Conservation (phyloP, 2,797 vertebrate species). For the Benthosema pterotum region DNA sequence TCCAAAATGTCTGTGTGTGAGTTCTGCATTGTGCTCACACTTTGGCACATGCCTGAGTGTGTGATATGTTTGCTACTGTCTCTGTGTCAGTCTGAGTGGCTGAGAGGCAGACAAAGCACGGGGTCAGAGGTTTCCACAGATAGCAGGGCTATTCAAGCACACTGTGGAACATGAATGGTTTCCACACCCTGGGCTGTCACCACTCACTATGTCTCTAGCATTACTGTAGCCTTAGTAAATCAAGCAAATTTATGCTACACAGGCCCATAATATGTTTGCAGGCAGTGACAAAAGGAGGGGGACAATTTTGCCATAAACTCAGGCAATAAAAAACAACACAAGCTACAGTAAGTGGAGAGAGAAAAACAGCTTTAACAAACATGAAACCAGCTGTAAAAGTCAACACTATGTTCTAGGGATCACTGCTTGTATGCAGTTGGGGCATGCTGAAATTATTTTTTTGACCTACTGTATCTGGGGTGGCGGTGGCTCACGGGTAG, state of each 20-base stretch:
- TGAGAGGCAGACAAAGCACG: not conserved
- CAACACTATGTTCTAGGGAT: not conserved
- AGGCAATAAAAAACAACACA: not conserved
- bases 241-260: too few species aligned
- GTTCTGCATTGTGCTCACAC: too few species aligned
- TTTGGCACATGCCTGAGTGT: not conserved
- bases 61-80: not conserved
- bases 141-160: conserved; percentile 43
- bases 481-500: too few species aligned
- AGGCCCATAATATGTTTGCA: not conserved
- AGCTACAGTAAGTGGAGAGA: not conserved
- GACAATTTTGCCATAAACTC: not conserved
- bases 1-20: too few species aligned
- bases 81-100: not conserved
- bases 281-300: not conserved
- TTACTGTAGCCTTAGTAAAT: conserved; percentile 2
- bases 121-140: conserved; percentile 7
- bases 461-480: too few species aligned
- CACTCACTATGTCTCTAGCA: conserved; percentile 22
- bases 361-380: conserved; percentile 8
- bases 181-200: conserved; percentile 23
- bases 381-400: not conserved
- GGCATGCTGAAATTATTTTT: conserved; percentile 10
- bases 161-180: conserved; percentile 7
- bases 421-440: conserved; percentile 15